Base-by-base conservation (phyloP, 1,140 invertebrate species). In the Melipona quadrifasciata region DNA sequence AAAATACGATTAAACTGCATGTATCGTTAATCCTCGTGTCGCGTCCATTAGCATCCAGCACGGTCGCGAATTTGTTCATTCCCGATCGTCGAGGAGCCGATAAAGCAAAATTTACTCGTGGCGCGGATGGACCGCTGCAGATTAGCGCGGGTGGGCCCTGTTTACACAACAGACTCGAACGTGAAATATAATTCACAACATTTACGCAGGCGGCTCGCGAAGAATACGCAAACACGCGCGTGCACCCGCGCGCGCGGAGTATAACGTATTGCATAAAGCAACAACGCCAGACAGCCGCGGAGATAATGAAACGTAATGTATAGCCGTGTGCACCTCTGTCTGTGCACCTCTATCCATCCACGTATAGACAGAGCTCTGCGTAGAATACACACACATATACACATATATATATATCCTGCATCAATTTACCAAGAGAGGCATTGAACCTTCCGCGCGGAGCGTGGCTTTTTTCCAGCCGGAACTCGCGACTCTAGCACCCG, bases 231-330 rank as follows among this genome's bases (percentile, higher is more conserved):
- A 84, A 84, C 55, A 71, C 67, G 47, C 80, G 31, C 31, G 31
- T 31, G 31, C 31, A 31, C 31, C 31, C 31, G 31, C 31, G 31
- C 24, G 61, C 31, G 55, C 31, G 34, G 16, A 34, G 19, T 31
- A 39, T 79, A 71, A 84, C 75, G 27, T 76, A 76, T 82, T 24
- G 51, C 58, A 68, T 75, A 65, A 68, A 76, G 73, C 61, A 57
- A 68, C 80, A 70, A 21, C 24, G 39, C 39, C 65, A 16, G 61
- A 47, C 27, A 58, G 19, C 74, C n/a, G 4, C 65, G 27, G 21
- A 71, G 76, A 71, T 84, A 79, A 84, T 84, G 67, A 79, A 84
- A 71, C 76, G 67, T 84, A 79, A 84, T 55, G 67, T n/a, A 64
- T 71, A 79, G 17, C 67, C 21, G 27, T 53, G 27, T 10, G 19